Conservation (phyloP, 2,113 vertebrate genomes). For the Caracal caracal region DNA sequence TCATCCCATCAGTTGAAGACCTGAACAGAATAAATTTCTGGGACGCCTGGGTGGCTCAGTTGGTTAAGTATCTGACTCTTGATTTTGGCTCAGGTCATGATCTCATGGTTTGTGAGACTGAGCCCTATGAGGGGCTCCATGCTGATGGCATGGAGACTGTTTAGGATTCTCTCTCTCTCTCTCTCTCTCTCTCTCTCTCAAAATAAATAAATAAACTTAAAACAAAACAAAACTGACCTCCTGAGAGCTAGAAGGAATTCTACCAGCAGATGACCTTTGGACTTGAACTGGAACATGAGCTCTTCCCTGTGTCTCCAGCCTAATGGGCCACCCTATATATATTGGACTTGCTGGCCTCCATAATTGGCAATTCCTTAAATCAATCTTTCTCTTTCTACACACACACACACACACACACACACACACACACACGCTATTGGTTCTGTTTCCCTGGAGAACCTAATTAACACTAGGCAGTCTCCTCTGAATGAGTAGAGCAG, state of each 20-base stretch:
- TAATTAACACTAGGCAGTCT: neutral
- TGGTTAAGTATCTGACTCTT: too few species aligned
- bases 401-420: neutral
- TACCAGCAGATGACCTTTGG: neutral
- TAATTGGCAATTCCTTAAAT: neutral
- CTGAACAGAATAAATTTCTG: neutral
- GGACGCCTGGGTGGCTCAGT: too few species aligned
- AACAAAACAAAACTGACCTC: neutral
- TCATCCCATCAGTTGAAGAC: neutral
- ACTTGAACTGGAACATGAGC: neutral
- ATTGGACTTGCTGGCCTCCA: neutral
- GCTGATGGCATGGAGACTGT: too few species aligned
- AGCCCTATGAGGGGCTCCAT: too few species aligned
- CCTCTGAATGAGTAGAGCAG: neutral
- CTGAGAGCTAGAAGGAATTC: neutral
- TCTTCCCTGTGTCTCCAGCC: neutral
- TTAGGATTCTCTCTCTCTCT: too few species aligned
- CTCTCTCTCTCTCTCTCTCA: too few species aligned
- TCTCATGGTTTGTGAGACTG: too few species aligned
- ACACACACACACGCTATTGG: neutral
- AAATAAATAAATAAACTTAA: too few species aligned
- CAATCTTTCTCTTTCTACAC: neutral
- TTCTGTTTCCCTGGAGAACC: neutral
- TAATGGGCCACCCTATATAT: neutral
- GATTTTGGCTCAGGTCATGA: too few species aligned